phyloP scores from a whole-genome alignment of 2,888 invertebrate species.

The Diarsia mendica region DNA sequence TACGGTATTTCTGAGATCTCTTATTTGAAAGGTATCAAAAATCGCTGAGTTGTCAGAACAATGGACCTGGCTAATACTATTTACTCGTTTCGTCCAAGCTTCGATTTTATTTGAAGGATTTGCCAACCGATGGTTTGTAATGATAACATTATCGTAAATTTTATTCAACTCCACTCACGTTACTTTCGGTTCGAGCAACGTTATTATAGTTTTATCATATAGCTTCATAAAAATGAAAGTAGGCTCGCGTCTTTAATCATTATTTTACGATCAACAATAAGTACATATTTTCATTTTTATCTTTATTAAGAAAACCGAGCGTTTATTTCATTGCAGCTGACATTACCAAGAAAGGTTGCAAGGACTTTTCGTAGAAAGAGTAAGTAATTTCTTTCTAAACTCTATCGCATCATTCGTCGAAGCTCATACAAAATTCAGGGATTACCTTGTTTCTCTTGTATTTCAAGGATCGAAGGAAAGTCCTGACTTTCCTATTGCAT shows the following conservation, averaged over 20 bases:
- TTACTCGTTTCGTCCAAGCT: conserved; percentile 68
- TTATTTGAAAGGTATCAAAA: conserved; percentile 80
- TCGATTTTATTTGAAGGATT: conserved; percentile 73
- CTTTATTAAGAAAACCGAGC: conserved; percentile 33
- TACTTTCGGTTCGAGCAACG: conserved; percentile 44
- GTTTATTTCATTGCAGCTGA: conserved; percentile 28
- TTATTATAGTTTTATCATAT: conserved; percentile 58
- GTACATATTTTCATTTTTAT: conserved; percentile 41
- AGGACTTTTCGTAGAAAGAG: conserved; percentile 44
- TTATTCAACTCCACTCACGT: conserved; percentile 75
- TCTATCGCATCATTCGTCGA: conserved; percentile 49
- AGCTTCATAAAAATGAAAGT: conserved; percentile 62
- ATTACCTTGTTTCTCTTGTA: conserved; percentile 61
- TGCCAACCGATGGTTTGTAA: conserved; percentile 71
- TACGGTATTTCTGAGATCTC: conserved; percentile 73
- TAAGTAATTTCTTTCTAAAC: conserved; percentile 47
- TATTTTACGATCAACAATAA: conserved; percentile 48
- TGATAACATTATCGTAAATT: conserved; percentile 76
- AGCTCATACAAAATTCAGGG: conserved; percentile 69
- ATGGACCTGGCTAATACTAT: conserved; percentile 72
- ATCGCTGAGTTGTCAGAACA: conserved; percentile 77
- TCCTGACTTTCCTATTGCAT: conserved; percentile 64
- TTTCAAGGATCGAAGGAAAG: conserved; percentile 62
- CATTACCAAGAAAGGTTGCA: conserved; percentile 18
- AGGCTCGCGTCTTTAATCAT: conserved; percentile 39